These are phyloP conservation scores for Trachymyrmex septentrionalis DNA, from an alignment of 1,140 invertebrate genomes.

Conservation along the genomic window DNA sequence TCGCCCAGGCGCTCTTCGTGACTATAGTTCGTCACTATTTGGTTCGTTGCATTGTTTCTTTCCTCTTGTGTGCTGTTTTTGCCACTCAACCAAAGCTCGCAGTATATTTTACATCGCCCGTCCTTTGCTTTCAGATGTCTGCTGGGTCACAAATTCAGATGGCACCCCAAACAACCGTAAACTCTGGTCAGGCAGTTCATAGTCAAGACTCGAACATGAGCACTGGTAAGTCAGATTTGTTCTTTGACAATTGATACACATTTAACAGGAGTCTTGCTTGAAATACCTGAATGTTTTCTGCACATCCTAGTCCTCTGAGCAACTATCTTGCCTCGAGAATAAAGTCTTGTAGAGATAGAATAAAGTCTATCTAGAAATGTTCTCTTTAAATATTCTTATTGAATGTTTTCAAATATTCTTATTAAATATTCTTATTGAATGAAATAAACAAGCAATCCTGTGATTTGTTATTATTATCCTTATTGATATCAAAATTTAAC, in stretches of 20 bases:
- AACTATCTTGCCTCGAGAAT: not conserved
- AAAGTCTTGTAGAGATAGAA: slow-evolving; percentile 7
- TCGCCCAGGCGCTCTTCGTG: slow-evolving; percentile 42
- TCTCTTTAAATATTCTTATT: not conserved
- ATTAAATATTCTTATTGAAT: not conserved
- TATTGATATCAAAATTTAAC: not conserved
- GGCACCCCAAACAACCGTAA: slow-evolving; percentile 96
- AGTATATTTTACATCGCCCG: not conserved
- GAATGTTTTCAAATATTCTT: not conserved
- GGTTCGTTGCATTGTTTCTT: slow-evolving; percentile 50
- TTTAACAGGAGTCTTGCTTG: not conserved
- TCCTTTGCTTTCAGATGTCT: slow-evolving; percentile 92
- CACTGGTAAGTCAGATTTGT: slow-evolving; percentile 89
- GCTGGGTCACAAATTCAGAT: slow-evolving; percentile 97
- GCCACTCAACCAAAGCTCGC: too few relatives aligned
- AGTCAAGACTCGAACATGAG: slow-evolving; percentile 98
- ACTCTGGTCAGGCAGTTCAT: slow-evolving; percentile 94
- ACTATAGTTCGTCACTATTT: slow-evolving; percentile 45
- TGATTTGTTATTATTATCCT: not conserved
- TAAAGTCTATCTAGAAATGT: not conserved
- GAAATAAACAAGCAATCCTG: not conserved
- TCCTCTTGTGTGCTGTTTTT: not conserved
- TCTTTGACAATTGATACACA: not conserved
- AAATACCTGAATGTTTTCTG: not conserved
- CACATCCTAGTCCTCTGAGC: not conserved